These are phyloP conservation scores for Cyphomyrus plagiostoma DNA, from an alignment of 2,113 vertebrate genomes.

Conservation along the genomic window DNA sequence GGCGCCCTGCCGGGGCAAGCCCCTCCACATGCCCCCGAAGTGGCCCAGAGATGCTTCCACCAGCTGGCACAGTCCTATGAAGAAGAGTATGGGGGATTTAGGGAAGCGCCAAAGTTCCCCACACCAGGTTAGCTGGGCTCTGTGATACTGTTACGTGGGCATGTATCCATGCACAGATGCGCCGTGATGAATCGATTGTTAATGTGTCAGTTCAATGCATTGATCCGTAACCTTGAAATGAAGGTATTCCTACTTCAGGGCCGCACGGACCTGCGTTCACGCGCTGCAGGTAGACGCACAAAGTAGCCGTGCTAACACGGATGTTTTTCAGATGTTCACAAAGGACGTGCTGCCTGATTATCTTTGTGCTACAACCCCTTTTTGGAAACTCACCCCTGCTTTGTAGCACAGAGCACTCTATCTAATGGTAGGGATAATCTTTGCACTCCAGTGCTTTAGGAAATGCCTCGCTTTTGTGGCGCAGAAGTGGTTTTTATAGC, in stretches of 20 bases:
- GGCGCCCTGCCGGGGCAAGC: conserved; percentile 52
- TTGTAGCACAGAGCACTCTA: neutral
- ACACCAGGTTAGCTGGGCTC: conserved; percentile 66
- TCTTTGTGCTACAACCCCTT: neutral
- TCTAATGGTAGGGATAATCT: neutral
- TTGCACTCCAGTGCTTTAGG: neutral
- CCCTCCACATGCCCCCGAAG: conserved; percentile 61
- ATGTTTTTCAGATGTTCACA: neutral
- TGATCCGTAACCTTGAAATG: neutral
- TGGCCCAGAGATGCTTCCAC: conserved; percentile 75
- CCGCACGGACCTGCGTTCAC: neutral
- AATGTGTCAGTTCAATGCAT: neutral
- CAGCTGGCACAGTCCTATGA: conserved; percentile 80
- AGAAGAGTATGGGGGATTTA: conserved; percentile 84
- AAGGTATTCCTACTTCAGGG: neutral
- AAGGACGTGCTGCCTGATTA: neutral
- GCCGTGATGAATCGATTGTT: neutral
- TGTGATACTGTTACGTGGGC: neutral
- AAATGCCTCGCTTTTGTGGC: neutral
- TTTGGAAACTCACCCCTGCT: neutral
- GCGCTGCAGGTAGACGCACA: neutral
- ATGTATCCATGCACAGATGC: neutral
- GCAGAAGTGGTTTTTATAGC: neutral
- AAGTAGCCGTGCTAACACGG: neutral
- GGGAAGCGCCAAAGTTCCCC: conserved; percentile 82